phyloP scores from a whole-genome alignment of 37 sponge, comb jelly and placozoan species.

The Bolinopsis microptera region DNA sequence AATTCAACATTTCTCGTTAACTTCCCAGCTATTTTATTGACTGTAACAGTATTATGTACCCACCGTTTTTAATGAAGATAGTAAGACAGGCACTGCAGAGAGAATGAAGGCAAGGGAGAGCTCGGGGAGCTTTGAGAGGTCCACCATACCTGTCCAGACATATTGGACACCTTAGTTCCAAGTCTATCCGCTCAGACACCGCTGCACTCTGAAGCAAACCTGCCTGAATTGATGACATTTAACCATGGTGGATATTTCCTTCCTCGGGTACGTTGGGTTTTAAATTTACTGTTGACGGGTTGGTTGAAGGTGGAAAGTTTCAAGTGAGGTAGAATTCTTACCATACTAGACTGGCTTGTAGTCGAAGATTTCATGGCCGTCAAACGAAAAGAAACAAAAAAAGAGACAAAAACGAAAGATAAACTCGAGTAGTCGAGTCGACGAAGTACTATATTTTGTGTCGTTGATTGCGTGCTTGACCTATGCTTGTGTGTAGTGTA shows the following conservation, averaged over 20 bases:
- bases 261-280: too few relatives aligned
- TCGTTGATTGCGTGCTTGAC: slow-evolving; percentile 1
- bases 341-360: background rate
- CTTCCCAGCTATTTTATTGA: too few relatives aligned
- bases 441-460: background rate
- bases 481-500: slow-evolving; percentile 22
- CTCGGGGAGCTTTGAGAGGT: slow-evolving; percentile 13
- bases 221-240: background rate
- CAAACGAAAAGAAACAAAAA: background rate
- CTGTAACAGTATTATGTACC: too few relatives aligned
- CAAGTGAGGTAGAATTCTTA: too few relatives aligned
- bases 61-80: slow-evolving; percentile 58
- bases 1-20: too few relatives aligned
- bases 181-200: slow-evolving; percentile 44
- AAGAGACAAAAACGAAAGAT: background rate
- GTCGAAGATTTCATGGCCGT: background rate
- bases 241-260: too few relatives aligned
- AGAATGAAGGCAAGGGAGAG: slow-evolving; percentile 54
- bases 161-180: slow-evolving; percentile 42
- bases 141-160: slow-evolving; percentile 57
- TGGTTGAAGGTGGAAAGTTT: too few relatives aligned
- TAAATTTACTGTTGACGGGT: too few relatives aligned
- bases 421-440: background rate
- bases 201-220: background rate
- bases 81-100: slow-evolving; percentile 47